phyloP scores from a whole-genome alignment of 2,888 invertebrate genomes.

The Hydropsyche betteni region DNA sequence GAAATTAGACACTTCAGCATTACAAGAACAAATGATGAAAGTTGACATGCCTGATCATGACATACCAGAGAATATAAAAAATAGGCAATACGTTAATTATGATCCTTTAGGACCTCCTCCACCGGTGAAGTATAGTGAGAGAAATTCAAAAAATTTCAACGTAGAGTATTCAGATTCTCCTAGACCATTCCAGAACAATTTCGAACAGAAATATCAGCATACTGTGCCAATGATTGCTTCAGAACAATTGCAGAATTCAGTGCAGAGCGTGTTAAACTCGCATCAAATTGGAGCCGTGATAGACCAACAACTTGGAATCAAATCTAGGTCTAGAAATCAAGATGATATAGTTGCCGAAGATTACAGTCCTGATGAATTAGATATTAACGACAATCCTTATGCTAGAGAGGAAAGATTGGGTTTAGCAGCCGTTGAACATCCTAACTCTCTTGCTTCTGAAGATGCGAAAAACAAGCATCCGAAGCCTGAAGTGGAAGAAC shows the following conservation, averaged over 20 bases:
- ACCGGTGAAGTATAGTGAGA: slow-evolving; percentile 19
- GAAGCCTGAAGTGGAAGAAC: slow-evolving; percentile 57
- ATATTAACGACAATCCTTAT: slow-evolving; percentile 36
- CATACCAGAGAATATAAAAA: slow-evolving; percentile 30
- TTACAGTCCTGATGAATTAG: slow-evolving; percentile 9
- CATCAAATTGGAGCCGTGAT: slow-evolving; percentile 65
- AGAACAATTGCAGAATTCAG: slow-evolving; percentile 45
- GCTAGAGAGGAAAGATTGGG: slow-evolving; percentile 21
- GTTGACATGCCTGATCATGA: slow-evolving; percentile 43
- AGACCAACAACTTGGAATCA: slow-evolving; percentile 55
- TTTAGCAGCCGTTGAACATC: slow-evolving; percentile 18
- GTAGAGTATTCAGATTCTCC: slow-evolving; percentile 18
- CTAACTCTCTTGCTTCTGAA: slow-evolving; percentile 40
- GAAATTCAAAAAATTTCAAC: slow-evolving; percentile 27
- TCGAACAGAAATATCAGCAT: slow-evolving; percentile 39
- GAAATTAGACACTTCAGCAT: slow-evolving; percentile 43
- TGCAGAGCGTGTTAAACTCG: slow-evolving; percentile 46
- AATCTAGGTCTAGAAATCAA: slow-evolving; percentile 38
- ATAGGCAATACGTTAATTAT: slow-evolving; percentile 32
- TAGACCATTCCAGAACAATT: slow-evolving; percentile 35
- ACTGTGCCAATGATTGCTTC: slow-evolving; percentile 43
- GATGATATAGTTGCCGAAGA: slow-evolving; percentile 34
- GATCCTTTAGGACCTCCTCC: slow-evolving; percentile 8
- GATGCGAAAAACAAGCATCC: slow-evolving; percentile 38
- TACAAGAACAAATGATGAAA: slow-evolving; percentile 44